Base-by-base conservation (phyloP, 2,888 invertebrate genomes). In the Metacarcinus magister region DNA sequence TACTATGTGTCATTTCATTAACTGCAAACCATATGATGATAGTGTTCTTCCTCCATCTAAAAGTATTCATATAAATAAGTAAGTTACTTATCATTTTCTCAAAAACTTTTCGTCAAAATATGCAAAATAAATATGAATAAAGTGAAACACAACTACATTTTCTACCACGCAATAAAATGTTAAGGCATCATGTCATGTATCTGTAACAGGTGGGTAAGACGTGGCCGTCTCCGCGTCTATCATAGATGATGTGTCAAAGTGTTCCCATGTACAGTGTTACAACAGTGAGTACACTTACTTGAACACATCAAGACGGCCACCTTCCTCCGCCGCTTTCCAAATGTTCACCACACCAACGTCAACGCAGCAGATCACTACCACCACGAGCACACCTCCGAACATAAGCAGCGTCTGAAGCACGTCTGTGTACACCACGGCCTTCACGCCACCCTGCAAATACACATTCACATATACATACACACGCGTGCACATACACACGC, bases 341-440 rank as follows among this genome's bases (percentile, higher is more conserved):
- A 93, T 90, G 8, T 46, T 60, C 19, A 10, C 46, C 67, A 28
- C 94, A 28, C 93, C 92, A 28, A 95, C 92, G 46, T 93, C 92
- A 7, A 82, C 39, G 16, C 92, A n/a, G 32, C 95, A 93, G 3
- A 93, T 54, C 32, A 93, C 67, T 32, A 92, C 92, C 92, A 95
- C 95, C 92, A 82, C 28, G 82, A 95, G 48, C 16, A 92, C 92
- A n/a, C 92, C 96, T 2, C 90, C 96, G 44, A 96, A 93, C 96
- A 96, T 96, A 23, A 96, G 90, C 46, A 96, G 13, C n/a, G 95
- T 95, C 94, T 96, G 96, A 8, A 96, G 94, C 32, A 96, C 96
- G 60, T 96, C 96, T 0, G 96, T 95, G 94, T 96, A 95, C 89
- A 96, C 96, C 67, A 96, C 96, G 3, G 96, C 96, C 87, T 96